phyloP scores from a whole-genome alignment of 1,140 invertebrate genomes.

The Eupeodes corollae region DNA sequence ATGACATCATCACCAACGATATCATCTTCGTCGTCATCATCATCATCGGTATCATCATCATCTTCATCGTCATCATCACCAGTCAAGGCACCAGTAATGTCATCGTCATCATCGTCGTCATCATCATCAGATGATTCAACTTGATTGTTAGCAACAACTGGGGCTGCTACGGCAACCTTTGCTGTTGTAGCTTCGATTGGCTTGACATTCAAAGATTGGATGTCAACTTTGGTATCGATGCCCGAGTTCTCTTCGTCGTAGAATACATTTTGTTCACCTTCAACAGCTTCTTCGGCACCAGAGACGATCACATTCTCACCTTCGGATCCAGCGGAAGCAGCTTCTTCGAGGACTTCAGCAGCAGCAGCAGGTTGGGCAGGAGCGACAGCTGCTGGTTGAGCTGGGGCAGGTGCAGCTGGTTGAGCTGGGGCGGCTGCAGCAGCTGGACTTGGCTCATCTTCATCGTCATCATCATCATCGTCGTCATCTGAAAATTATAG shows the following conservation, averaged over 20 bases:
- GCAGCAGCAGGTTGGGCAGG: constrained; percentile 30
- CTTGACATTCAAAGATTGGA: neutral
- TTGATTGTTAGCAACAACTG: constrained; percentile 36
- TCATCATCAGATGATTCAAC: constrained; percentile 29
- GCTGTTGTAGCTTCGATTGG: neutral
- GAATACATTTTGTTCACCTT: constrained; percentile 39
- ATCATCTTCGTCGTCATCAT: constrained; percentile 54
- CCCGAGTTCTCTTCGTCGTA: constrained; percentile 37
- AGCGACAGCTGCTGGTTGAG: too few species aligned
- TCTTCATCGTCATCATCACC: constrained; percentile 58
- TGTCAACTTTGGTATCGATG: constrained; percentile 1
- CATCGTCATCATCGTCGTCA: constrained; percentile 45
- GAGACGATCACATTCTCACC: constrained; percentile 29
- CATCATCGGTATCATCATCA: constrained; percentile 63
- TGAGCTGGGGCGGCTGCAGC: constrained; percentile 40
- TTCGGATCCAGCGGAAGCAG: constrained; percentile 29
- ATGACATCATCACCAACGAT: constrained; percentile 52
- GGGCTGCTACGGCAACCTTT: constrained; percentile 13
- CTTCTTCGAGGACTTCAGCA: constrained; percentile 23
- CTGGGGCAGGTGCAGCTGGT: too few species aligned
- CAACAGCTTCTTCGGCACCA: constrained; percentile 19
- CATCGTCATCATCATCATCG: constrained; percentile 63
- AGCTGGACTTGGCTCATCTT: constrained; percentile 42
- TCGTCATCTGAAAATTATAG: constrained; percentile 17
- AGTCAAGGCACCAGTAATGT: constrained; percentile 47